Percentiles rank a stretch among this genome's conserved stretches.
These are phyloP conservation scores for Indicator maculatus DNA, from an alignment of 2,113 vertebrate species.

Conservation along the genomic window DNA sequence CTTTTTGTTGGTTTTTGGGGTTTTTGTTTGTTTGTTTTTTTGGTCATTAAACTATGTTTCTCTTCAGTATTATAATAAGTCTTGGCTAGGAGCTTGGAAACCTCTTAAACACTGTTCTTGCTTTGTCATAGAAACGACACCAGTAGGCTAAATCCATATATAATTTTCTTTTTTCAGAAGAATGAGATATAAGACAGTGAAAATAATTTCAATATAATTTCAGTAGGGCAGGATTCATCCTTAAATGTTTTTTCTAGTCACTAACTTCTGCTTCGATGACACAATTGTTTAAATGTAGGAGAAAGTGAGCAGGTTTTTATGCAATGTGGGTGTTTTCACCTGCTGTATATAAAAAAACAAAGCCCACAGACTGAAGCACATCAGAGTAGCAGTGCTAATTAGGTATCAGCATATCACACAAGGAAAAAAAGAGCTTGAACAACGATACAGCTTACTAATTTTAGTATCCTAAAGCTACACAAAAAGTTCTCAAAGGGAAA, in stretches of 20 bases:
- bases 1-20: no score
- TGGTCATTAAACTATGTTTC: not conserved
- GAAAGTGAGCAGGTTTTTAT: constrained; percentile 31
- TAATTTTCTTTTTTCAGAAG: not conserved
- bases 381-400: constrained; percentile 21
- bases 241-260: not conserved
- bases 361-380: not conserved
- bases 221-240: not conserved
- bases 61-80: not conserved
- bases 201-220: not conserved
- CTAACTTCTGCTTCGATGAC: constrained; percentile 35
- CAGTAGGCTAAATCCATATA: not conserved
- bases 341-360: not conserved
- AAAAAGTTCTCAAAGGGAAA: not conserved
- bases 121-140: not conserved
- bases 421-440: not conserved
- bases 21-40: no score
- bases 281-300: constrained; percentile 51
- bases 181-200: not conserved
- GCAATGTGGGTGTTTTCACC: constrained; percentile 33
- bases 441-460: not conserved
- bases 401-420: not conserved
- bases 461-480: not conserved
- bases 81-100: not conserved
- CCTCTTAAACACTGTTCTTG: not conserved